A percentile compares a stretch with the other conserved stretches of the same genome.
These are phyloP conservation scores for Prunella fulvescens DNA, from an alignment of 2,113 vertebrate species.

Conservation along the genomic window DNA sequence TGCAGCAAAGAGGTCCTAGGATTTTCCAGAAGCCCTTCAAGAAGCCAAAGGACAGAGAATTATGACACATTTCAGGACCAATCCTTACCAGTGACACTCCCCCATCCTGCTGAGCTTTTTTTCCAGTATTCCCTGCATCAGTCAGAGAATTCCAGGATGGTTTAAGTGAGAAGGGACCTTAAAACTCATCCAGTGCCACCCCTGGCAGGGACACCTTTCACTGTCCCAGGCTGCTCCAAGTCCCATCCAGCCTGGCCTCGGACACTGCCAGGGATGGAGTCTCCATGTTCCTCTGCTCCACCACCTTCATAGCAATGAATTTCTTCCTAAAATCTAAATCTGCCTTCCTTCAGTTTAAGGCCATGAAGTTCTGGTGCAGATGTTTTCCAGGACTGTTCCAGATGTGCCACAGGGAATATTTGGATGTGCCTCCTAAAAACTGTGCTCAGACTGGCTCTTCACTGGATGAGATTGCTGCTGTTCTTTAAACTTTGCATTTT, in stretches of 20 bases:
- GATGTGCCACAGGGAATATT: not conserved
- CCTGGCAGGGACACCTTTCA: not conserved
- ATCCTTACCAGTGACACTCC: not conserved
- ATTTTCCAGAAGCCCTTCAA: not conserved
- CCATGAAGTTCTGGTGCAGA: not conserved
- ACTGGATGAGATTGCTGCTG: not conserved
- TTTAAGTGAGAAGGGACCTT: not conserved
- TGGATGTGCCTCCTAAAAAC: not conserved
- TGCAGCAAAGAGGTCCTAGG: not conserved
- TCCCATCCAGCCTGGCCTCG: not conserved
- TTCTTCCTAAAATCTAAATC: not conserved
- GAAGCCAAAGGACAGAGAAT: not conserved
- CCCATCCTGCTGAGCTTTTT: not conserved
- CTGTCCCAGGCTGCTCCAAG: not conserved
- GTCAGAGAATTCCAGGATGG: not conserved
- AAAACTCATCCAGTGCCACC: not conserved
- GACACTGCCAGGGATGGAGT: not conserved
- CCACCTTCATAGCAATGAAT: not conserved
- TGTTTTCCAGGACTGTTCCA: not conserved
- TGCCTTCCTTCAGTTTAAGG: not conserved
- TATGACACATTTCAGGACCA: not conserved
- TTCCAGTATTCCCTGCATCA: not conserved
- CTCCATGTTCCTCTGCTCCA: not conserved
- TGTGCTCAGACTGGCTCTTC: not conserved
- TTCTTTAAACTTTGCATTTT: not conserved